These are phyloP conservation scores for Nothoprocta perdicaria DNA, from an alignment of 2,113 vertebrate species.

Conservation along the genomic window DNA sequence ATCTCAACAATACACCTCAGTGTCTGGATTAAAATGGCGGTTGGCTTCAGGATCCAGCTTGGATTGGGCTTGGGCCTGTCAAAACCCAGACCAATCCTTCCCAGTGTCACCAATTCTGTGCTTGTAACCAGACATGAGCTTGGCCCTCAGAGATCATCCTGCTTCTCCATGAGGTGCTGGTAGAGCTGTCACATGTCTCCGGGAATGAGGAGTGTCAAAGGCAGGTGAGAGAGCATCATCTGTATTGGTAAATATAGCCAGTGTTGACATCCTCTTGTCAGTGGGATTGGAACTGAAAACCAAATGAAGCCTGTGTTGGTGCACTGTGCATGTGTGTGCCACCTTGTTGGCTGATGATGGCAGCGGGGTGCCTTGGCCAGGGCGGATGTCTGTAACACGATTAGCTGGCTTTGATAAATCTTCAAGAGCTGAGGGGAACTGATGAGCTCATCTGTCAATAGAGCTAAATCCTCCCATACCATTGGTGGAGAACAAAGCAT, in stretches of 20 bases:
- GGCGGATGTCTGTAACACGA: not conserved
- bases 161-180: not conserved
- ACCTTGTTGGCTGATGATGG: not conserved
- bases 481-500: not conserved
- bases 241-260: not conserved
- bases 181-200: not conserved
- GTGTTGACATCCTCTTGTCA: not conserved
- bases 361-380: slow-evolving; percentile 3
- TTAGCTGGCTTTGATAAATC: slow-evolving; percentile 56
- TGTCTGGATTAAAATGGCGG: not conserved
- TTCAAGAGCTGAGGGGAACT: slow-evolving; percentile 15
- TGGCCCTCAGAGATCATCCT: not conserved
- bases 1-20: not conserved
- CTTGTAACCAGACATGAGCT: not conserved
- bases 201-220: not conserved
- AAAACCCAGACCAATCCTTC: accelerated
- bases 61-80: not conserved
- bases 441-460: slow-evolving; percentile 47
- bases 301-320: not conserved
- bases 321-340: accelerated
- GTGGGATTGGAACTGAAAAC: not conserved
- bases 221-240: not conserved
- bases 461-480: not conserved
- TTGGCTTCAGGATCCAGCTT: not conserved
- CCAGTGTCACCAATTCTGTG: not conserved